Conservation (phyloP, 2,888 invertebrate genomes). For the Eristalis intricaria region DNA sequence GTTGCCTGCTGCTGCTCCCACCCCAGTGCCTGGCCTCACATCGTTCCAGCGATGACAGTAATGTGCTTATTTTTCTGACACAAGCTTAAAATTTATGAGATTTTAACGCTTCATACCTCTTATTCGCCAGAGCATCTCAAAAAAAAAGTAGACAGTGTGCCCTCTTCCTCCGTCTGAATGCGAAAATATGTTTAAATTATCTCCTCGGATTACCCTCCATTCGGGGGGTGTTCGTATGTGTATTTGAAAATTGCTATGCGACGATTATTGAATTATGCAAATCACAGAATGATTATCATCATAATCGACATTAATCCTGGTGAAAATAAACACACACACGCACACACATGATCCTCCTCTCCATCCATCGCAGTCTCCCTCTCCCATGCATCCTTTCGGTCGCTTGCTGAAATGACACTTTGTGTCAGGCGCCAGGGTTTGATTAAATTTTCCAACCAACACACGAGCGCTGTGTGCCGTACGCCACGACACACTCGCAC, state of each 20-base stretch:
- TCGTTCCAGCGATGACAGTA: conserved; percentile 44
- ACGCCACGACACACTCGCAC: conserved; percentile 8
- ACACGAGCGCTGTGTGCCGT: no score
- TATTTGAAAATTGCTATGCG: conserved; percentile 64
- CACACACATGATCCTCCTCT: not conserved
- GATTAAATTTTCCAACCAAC: conserved; percentile 26
- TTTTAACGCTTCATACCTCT: conserved; percentile 53
- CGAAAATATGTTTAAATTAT: conserved; percentile 65
- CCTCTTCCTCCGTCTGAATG: not conserved
- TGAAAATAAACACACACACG: conserved; percentile 44
- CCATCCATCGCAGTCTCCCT: not conserved
- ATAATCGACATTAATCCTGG: conserved; percentile 69
- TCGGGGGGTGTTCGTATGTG: conserved; percentile 9
- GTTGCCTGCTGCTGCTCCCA: not conserved
- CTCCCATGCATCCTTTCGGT: not conserved
- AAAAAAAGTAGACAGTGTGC: not conserved
- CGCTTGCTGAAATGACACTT: conserved; percentile 34
- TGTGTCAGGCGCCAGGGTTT: conserved; percentile 26
- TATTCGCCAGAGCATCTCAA: not conserved
- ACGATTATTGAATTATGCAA: conserved; percentile 72
- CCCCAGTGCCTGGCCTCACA: not conserved
- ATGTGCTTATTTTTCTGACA: conserved; percentile 71
- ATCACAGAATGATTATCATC: conserved; percentile 68
- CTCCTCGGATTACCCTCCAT: conserved; percentile 60
- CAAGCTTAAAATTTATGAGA: conserved; percentile 70